These are phyloP conservation scores for Iphiclides podalirius DNA, from an alignment of 2,888 invertebrate species.

Conservation along the genomic window DNA sequence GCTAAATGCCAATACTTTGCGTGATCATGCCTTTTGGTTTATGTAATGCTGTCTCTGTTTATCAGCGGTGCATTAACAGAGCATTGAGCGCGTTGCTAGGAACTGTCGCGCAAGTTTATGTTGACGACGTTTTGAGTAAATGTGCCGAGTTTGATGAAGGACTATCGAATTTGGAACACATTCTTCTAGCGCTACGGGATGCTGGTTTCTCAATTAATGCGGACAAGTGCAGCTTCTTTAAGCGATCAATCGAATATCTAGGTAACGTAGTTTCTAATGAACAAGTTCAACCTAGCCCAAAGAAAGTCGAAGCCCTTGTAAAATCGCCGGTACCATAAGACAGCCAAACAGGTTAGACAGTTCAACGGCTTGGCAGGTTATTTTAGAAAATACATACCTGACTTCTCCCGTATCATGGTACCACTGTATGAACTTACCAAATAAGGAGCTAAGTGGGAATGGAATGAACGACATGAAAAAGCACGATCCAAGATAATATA, in stretches of 20 bases:
- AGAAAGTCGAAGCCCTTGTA: conserved; percentile 34
- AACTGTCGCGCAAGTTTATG: conserved; percentile 30
- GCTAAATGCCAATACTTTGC: conserved; percentile 30
- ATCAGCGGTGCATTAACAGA: conserved; percentile 31
- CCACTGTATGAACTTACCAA: conserved; percentile 27
- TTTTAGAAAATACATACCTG: conserved; percentile 24
- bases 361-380: conserved; percentile 31
- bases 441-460: conserved; percentile 17
- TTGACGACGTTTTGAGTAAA: conserved; percentile 37
- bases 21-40: conserved; percentile 38
- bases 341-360: conserved; percentile 31
- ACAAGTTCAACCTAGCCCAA: conserved; percentile 33
- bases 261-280: conserved; percentile 34
- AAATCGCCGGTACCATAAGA: conserved; percentile 34
- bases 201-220: conserved; percentile 38
- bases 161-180: conserved; percentile 26
- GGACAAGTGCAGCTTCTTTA: conserved; percentile 33
- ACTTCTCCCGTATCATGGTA: conserved; percentile 22
- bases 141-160: conserved; percentile 27
- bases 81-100: conserved; percentile 14
- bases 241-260: conserved; percentile 33
- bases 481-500: conserved; percentile 25
- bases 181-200: conserved; percentile 29
- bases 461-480: conserved; percentile 29
- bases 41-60: conserved; percentile 32